Evolutionary conservation across 2,888 invertebrate genomes (phyloP), one percentile per base, ranked within the genome.

Genomic region (Caenorhabditis afra): DNA sequence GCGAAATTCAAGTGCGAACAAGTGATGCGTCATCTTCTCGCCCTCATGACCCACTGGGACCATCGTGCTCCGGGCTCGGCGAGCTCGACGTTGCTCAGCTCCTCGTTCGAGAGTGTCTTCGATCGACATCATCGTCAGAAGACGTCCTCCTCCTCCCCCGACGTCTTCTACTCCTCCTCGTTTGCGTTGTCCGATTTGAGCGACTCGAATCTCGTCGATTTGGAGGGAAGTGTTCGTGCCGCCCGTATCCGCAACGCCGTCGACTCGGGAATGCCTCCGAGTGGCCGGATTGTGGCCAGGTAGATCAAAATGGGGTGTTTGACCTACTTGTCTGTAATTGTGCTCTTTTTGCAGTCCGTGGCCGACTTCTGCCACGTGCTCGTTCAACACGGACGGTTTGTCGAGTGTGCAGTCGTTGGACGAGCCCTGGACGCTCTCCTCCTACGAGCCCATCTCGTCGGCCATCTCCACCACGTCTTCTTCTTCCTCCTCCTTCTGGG

Each of bases 201-300:
- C 16, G 74, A 74, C 23, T 58, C 59, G 10, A 74, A 59, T 39
- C 12, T 74, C 11, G 58, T 41, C 20, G 74, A 74, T 52, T 49
- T 74, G 52, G 65, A 65, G 11, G 59, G 47, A 18, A 35, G 12
- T 1, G 11, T 74, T 12, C 74, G 59, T 5, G 41, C 20, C 22
- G 41, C 65, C 12, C 50, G 23, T 0, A 58, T 65, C 5, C 37
- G 57, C 45, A 41, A 1, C n/a, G 74, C 74, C 7, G 65, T 65
- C 8, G 64, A 65, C 41, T 8, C 41, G 12, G 41, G 29, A 29
- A 29, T 29, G 29, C 29, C 41, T 3, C 11, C 12, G 41, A 14
- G 7, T 2, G 7, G 11, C 2, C 41, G 41, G 11, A 14, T 41
- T 14, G 12, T 16, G 74, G 57, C n/a, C 64, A 57, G 2, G 58